Evolutionary conservation across 2,797 vertebrate genomes (phyloP), one percentile per base, ranked within the genome.

Genomic region (Gymnothorax reevesii): DNA sequence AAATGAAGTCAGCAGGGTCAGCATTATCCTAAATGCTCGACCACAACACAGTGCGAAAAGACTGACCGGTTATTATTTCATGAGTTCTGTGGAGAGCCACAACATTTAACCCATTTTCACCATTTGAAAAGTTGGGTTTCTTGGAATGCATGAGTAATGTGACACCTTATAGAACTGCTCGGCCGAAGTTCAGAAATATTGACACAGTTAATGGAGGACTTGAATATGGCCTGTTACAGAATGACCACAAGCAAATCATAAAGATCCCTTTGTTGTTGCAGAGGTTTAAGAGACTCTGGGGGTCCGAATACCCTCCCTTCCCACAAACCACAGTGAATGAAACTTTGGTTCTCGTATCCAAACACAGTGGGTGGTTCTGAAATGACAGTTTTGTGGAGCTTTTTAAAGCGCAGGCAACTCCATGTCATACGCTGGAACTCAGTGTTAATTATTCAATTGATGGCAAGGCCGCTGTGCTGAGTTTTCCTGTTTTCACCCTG

Each of bases 271-370:
- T 13, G 52, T 82, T 55, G 57, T 83, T 59, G 6, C 22, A 59
- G 54, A 83, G 82, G 55, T 59, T 77, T 82, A 60, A 84, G 83
- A 86, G 42, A 66, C 57, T 75, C 42, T 88, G 57, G 1, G 80
- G 62, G 49, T 22, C 60, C 27, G 15, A 27, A 6, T 20, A 66
- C 73, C 66, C 33, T 80, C n/a, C 27, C 3, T 17, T 54, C 57
- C 54, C 57, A 84, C 90, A 89, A 87, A 91, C 88, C 87, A 3
- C 88, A 89, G 84, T 91, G 89, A 93, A 80, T 91, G 89, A 84
- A 88, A 88, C 87, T 87, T 88, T 87, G 87, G 90, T 86, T 93
- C 83, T 88, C 49, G 86, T 88, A 91, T 93, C 89, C 87, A 92
- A 89, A 59, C 75, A 57, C 73, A 60, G 85, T 90, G 90, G 87